Evolutionary conservation across 2,113 vertebrate species (phyloP).

Genomic region (Upupa epops): DNA sequence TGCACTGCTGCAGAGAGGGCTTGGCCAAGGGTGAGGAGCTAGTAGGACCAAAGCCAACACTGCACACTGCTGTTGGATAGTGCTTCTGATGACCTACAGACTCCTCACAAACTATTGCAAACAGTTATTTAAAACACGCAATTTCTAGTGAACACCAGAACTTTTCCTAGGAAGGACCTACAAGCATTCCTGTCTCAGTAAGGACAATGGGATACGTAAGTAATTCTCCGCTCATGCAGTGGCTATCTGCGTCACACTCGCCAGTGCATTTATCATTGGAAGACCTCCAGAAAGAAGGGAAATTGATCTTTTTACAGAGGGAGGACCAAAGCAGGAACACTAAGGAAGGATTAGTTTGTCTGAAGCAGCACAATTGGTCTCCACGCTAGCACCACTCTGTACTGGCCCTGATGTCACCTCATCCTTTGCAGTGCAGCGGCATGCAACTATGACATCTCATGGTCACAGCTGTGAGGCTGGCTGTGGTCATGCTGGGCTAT

Average conservation of each 20-base stretch:
- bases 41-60: neutral
- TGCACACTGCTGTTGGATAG: neutral
- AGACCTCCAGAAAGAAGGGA: neutral
- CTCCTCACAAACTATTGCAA: neutral
- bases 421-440: rapidly evolving
- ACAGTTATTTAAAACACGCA: neutral
- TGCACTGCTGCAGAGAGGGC: neutral
- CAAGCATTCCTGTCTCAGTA: slow-evolving; percentile 5
- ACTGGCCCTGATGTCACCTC: neutral
- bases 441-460: neutral
- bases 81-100: neutral
- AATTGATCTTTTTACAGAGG: neutral
- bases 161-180: neutral
- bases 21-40: rapidly evolving
- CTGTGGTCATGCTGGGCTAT: neutral
- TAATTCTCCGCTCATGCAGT: neutral
- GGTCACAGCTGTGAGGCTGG: neutral
- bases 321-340: neutral
- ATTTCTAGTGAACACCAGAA: neutral
- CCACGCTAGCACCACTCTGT: too few species aligned
- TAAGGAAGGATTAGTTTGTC: neutral
- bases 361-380: neutral
- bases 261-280: neutral
- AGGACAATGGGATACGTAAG: neutral
- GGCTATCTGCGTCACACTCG: neutral